Conservation (phyloP, 2,888 invertebrate genomes). For the Heteropelma amictum region DNA sequence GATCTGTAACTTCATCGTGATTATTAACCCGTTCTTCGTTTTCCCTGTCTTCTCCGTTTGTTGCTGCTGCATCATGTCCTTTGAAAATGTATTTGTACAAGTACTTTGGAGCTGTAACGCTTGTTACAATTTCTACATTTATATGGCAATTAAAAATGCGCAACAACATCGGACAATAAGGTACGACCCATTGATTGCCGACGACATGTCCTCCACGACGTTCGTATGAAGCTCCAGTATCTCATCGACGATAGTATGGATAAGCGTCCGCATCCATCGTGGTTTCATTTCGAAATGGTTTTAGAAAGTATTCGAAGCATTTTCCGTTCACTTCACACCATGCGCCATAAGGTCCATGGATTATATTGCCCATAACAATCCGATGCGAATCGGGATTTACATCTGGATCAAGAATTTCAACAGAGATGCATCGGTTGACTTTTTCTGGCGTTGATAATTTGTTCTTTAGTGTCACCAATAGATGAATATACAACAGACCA, state of each 20-base stretch:
- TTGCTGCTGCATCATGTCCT: slow-evolving; percentile 55
- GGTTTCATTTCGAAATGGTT: too few relatives aligned
- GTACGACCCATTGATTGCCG: slow-evolving; percentile 69
- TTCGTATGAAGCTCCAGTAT: slow-evolving; percentile 48
- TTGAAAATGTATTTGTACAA: slow-evolving; percentile 51
- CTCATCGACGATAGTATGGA: slow-evolving; percentile 57
- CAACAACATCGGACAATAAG: slow-evolving; percentile 61
- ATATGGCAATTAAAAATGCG: slow-evolving; percentile 42
- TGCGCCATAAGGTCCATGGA: too few relatives aligned
- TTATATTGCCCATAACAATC: too few relatives aligned
- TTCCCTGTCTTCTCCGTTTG: slow-evolving; percentile 2
- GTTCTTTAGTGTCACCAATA: slow-evolving; percentile 62
- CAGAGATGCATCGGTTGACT: slow-evolving; percentile 59
- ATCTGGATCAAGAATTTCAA: slow-evolving; percentile 69
- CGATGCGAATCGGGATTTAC: slow-evolving; percentile 1
- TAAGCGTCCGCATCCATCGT: too few relatives aligned
- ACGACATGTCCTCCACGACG: slow-evolving; percentile 44
- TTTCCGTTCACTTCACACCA: too few relatives aligned
- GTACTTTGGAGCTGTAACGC: too few relatives aligned
- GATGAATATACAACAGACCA: slow-evolving; percentile 57
- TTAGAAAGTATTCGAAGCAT: too few relatives aligned
- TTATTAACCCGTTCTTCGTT: slow-evolving; percentile 24
- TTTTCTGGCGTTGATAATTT: slow-evolving; percentile 56
- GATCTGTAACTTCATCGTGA: slow-evolving; percentile 58
- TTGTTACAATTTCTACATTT: too few relatives aligned